Conservation (phyloP, 2,888 invertebrate species). For the Brenthis daphne region DNA sequence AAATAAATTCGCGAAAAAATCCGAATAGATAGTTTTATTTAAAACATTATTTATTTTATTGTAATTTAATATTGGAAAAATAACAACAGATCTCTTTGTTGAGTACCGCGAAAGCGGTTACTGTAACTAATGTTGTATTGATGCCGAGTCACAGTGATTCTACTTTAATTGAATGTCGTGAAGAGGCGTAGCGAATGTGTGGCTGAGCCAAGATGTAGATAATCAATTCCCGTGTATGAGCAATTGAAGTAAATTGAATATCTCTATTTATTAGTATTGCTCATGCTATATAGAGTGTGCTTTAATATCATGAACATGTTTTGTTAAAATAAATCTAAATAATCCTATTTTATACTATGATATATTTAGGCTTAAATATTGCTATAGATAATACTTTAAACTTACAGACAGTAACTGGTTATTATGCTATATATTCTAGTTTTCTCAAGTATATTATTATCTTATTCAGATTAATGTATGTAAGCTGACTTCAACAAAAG, state of each 20-base stretch:
- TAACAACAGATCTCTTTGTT: constrained; percentile 6
- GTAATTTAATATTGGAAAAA: constrained; percentile 6
- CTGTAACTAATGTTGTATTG: constrained; percentile 55
- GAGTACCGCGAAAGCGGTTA: constrained; percentile 40
- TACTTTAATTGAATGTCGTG: constrained; percentile 54
- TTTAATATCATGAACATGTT: neutral
- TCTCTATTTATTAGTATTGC: constrained; percentile 17
- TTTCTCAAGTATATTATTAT: no score
- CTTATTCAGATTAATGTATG: no score
- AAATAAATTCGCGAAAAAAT: no score
- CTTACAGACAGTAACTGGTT: neutral
- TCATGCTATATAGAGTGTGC: constrained; percentile 1
- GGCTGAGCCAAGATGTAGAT: constrained; percentile 37
- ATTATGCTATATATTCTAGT: neutral
- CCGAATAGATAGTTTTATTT: no score
- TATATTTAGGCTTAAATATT: no score
- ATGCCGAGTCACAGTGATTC: constrained; percentile 47
- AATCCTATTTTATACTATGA: no score
- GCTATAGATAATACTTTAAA: no score
- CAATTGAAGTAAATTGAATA: constrained; percentile 30
- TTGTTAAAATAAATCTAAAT: neutral
- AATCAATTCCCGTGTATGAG: constrained; percentile 31
- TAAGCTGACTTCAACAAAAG: neutral
- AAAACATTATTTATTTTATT: neutral
- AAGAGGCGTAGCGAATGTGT: constrained; percentile 51